Evolutionary conservation across 2,797 vertebrate genomes (phyloP).

Genomic region (Capromys pilorides): DNA sequence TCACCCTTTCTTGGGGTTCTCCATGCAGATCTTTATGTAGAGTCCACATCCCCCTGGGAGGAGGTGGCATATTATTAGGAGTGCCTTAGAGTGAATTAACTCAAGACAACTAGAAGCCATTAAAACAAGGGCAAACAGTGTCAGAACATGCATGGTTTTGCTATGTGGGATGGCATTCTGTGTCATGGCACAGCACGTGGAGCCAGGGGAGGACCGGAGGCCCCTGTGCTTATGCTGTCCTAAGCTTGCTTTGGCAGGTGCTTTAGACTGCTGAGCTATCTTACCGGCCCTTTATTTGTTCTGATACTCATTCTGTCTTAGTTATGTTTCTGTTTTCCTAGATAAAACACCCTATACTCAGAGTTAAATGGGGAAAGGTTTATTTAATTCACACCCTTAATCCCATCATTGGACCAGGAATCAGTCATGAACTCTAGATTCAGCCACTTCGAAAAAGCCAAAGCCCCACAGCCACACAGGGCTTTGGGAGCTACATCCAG

Average conservation of each 20-base stretch:
- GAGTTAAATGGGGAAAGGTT: background rate
- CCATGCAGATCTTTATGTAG: background rate
- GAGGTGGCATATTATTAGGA: background rate
- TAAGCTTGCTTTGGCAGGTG: too few relatives aligned
- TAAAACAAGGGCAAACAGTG: background rate
- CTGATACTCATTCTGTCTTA: background rate
- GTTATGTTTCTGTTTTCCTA: background rate
- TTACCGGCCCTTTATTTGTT: too few relatives aligned
- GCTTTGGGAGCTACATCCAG: background rate
- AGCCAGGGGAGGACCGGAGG: too few relatives aligned
- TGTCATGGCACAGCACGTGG: too few relatives aligned
- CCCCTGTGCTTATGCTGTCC: too few relatives aligned
- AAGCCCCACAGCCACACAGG: too few relatives aligned
- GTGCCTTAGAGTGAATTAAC: background rate
- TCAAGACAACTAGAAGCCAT: slow-evolving; percentile 4
- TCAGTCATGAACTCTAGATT: background rate
- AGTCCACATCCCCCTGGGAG: background rate
- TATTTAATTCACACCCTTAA: background rate
- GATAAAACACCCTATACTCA: background rate
- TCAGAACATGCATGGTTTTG: background rate
- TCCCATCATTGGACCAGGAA: background rate
- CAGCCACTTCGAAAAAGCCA: background rate
- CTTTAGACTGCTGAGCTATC: too few relatives aligned
- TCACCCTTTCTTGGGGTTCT: background rate
- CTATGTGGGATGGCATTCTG: too few relatives aligned